These are phyloP conservation scores for Hypselothyrea guttata DNA, from an alignment of 2,888 invertebrate species.

Conservation along the genomic window DNA sequence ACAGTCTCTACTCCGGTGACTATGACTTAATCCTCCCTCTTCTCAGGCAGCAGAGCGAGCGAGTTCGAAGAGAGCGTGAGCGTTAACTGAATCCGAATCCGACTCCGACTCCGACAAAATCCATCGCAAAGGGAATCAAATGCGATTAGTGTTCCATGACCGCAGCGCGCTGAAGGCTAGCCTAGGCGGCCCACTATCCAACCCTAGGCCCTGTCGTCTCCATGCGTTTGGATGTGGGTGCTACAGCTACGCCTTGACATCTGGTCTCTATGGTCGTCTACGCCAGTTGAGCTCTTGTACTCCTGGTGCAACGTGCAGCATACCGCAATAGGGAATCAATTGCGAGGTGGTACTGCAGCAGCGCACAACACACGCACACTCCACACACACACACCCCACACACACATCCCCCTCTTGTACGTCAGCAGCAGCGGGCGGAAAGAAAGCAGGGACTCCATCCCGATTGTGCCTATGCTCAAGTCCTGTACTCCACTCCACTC, in stretches of 20 bases:
- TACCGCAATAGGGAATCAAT: slow-evolving; percentile 73
- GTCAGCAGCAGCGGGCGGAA: slow-evolving; percentile 45
- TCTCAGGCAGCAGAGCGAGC: slow-evolving; percentile 4
- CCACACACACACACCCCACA: slow-evolving; percentile 4
- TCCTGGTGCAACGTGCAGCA: slow-evolving; percentile 70
- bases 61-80: neutral
- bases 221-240: slow-evolving; percentile 17
- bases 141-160: slow-evolving; percentile 72
- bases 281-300: slow-evolving; percentile 68
- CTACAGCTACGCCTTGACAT: slow-evolving; percentile 49
- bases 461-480: neutral
- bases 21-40: too few relatives aligned
- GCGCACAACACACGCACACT: slow-evolving; percentile 39
- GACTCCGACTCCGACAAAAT: slow-evolving; percentile 29
- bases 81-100: slow-evolving; percentile 1
- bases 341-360: slow-evolving; percentile 74
- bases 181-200: too few relatives aligned
- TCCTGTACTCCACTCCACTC: neutral
- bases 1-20: neutral
- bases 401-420: slow-evolving; percentile 49
- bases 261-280: slow-evolving; percentile 10
- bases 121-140: slow-evolving; percentile 76
- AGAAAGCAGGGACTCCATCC: slow-evolving; percentile 45
- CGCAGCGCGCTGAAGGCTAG: slow-evolving; percentile 32
- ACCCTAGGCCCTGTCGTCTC: too few relatives aligned